Evolutionary conservation across 2,888 invertebrate genomes (phyloP).

Genomic region (Dicycla oo): DNA sequence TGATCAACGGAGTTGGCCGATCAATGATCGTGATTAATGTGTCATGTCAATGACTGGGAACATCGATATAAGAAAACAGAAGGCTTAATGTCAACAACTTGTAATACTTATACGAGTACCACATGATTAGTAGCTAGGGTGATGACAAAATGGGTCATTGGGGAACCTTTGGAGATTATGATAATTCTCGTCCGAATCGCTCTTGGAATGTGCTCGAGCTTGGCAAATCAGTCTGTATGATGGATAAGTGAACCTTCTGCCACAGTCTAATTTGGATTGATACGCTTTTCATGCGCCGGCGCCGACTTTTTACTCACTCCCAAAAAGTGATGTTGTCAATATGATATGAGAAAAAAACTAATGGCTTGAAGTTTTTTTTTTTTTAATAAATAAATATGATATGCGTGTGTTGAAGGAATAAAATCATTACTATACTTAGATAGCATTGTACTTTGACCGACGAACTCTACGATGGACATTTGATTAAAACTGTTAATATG

Average conservation of each 20-base stretch:
- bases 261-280: neutral
- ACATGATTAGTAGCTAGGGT: neutral
- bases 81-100: constrained; percentile 7
- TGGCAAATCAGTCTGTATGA: neutral
- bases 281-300: constrained; percentile 59
- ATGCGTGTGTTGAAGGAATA: constrained; percentile 15
- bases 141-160: neutral
- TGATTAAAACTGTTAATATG: neutral
- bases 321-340: constrained; percentile 63
- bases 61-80: constrained; percentile 23
- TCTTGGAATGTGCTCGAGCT: neutral
- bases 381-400: constrained; percentile 47
- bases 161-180: neutral
- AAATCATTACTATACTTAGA: constrained; percentile 9
- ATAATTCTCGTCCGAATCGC: no score
- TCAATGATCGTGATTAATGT: constrained; percentile 72
- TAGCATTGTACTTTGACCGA: neutral
- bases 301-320: constrained; percentile 62
- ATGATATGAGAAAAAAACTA: constrained; percentile 51
- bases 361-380: constrained; percentile 44
- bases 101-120: no score
- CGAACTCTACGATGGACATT: neutral
- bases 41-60: constrained; percentile 63
- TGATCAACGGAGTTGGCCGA: constrained; percentile 56
- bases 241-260: constrained; percentile 33